Base-by-base conservation (phyloP, 2,113 vertebrate genomes). In the Rhizomys pruinosus region DNA sequence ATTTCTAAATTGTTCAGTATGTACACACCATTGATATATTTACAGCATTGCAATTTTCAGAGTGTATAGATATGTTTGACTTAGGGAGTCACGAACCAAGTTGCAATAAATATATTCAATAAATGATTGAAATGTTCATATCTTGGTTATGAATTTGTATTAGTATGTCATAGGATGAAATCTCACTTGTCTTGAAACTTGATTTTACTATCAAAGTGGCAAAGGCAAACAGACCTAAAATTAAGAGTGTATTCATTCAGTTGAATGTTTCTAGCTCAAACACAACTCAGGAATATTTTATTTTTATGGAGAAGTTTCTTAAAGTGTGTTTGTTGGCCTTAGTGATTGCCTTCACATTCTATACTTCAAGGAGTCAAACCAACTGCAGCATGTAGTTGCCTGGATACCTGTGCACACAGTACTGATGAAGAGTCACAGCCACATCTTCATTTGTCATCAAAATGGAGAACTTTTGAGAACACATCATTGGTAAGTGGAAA, bases 181-280 rank as follows among this genome's bases (percentile, higher is more conserved):
- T 52, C 1, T 23, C 0, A 55, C 39, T 90, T 87, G 0, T 55
- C 47, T 96, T 72, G 76, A 47, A 52, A 77, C 2, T 10, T 71
- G 22, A 44, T 20, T 3, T 84, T 90, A 23, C 90, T 90, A 57
- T 25, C 59, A 90, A 68, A 17, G 13, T 23, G 90, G 19, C 81
- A 90, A 93, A 94, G 27, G 10, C 9, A 84, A 87, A 96, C 73
- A 5, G 79, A 55, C 93, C 66, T 87, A 72, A 96, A 92, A 96
- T 82, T 29, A 84, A 69, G 27, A 52, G 2, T n/a, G 96, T 92
- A 57, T 81, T 94, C 39, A 81, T 80, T 74, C 29, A 94, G 10
- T 59, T 95, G 81, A 78, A 95, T 87, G 29, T 0, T 55, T 52
- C 11, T 69, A 23, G 6, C 52, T 95, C 88, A 37, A 52, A 37